Conservation (phyloP, 2,113 vertebrate genomes). For the Stictonetta naevosa region DNA sequence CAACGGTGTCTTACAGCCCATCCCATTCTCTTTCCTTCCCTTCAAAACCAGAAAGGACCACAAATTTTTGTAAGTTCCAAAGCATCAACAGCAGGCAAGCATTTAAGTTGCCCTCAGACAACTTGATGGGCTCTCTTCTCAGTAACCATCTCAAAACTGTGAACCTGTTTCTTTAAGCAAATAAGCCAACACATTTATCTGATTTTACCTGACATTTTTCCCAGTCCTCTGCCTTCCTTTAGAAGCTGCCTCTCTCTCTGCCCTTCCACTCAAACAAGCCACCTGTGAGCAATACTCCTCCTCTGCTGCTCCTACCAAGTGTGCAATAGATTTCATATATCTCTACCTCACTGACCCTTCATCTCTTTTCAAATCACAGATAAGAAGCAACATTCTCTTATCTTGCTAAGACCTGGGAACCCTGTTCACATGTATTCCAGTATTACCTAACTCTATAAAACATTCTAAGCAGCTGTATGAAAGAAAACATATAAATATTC, state of each 20-base stretch:
- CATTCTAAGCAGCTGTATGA: neutral
- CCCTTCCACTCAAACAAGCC: neutral
- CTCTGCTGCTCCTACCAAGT: neutral
- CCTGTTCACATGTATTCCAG: constrained; percentile 9
- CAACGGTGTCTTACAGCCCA: neutral
- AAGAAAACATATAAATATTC: neutral
- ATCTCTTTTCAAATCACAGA: constrained; percentile 41
- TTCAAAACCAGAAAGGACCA: neutral
- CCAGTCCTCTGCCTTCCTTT: neutral
- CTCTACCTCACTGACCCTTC: constrained; percentile 37
- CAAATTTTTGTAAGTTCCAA: neutral
- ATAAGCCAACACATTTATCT: neutral
- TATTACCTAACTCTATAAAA: neutral
- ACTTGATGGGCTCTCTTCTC: neutral
- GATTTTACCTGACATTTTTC: constrained; percentile 21
- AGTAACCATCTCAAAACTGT: neutral
- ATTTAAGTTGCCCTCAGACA: neutral
- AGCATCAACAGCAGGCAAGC: neutral
- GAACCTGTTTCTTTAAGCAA: constrained; percentile 4
- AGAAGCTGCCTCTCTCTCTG: neutral
- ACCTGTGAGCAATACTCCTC: neutral
- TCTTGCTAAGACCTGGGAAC: constrained; percentile 31
- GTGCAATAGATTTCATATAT: neutral
- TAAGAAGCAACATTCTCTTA: constrained; percentile 55
- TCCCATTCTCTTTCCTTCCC: neutral